A percentile compares a stretch with the other conserved stretches of the same genome.
Evolutionary conservation across 2,797 vertebrate genomes (phyloP).

Genomic region (Xiphorhynchus erythropygius): DNA sequence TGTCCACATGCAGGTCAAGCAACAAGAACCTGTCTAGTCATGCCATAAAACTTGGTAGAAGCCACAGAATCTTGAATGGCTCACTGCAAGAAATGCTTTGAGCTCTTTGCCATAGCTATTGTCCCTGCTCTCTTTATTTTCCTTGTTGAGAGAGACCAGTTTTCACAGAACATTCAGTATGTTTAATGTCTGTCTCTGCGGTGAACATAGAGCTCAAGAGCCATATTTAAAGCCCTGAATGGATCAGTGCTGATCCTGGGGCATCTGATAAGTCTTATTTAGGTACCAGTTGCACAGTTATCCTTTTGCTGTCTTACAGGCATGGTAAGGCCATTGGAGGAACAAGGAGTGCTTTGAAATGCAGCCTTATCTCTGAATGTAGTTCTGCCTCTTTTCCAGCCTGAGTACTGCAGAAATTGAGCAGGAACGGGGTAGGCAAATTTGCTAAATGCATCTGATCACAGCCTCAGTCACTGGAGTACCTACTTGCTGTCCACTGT

Average conservation of each 20-base stretch:
- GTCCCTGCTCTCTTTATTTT: neutral
- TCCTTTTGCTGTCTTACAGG: neutral
- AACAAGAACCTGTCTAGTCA: neutral
- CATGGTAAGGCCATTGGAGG: fast-evolving
- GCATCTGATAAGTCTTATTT: neutral
- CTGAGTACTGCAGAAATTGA: neutral
- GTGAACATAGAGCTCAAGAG: neutral
- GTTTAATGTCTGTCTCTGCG: neutral
- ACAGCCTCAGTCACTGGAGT: neutral
- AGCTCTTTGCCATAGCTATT: neutral
- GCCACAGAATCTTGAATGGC: neutral
- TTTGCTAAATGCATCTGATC: neutral
- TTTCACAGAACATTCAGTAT: neutral
- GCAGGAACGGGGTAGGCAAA: neutral
- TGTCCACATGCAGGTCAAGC: neutral
- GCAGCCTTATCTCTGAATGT: neutral
- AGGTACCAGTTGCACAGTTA: neutral
- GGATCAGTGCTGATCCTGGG: neutral
- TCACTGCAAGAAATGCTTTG: neutral
- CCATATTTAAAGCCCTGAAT: neutral
- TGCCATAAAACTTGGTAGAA: neutral
- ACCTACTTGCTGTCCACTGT: neutral
- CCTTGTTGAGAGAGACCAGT: neutral
- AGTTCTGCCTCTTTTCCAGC: neutral
- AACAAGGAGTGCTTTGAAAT: slow-evolving; percentile 17